Evolutionary conservation across 2,797 vertebrate genomes (phyloP), one percentile per base, ranked within the genome.

Genomic region (Halcyon chelicuti): DNA sequence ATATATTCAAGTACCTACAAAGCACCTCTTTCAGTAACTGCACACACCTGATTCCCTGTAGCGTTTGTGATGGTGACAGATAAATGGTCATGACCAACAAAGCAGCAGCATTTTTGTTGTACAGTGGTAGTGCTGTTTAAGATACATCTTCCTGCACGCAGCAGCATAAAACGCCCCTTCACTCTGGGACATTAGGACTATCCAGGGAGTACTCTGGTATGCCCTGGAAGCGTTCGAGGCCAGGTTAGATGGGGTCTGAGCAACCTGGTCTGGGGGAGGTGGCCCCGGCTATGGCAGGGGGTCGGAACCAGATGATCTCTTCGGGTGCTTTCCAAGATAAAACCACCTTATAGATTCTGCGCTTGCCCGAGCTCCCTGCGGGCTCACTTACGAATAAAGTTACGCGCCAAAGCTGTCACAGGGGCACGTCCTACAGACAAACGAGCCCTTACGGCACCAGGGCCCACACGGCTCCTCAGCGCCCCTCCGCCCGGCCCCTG

Each of bases 1-100:
- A 5, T 5, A 1, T 2, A 8, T 20, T 31, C 12, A 14, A 65
- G 35, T 7, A 33, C 0, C 18, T 7, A 28, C 60, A 40, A 14
- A 84, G 37, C 17, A 39, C 9, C n/a, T 22, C 61, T 49, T 21
- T 3, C 61, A n/a, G 2, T 2, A 33, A 23, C 51, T 1, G 70
- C 70, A 14, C 9, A 9, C 10, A 20, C 55, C 18, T 4, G 28
- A 18, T 13, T 12, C 35, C 9, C 40, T 4, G 28, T 2, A 20
- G 10, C 31, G 29, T 4, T 4, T 0, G 19, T 0, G 10, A 5
- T 0, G 1, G 4, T 0, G 20, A n/a, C 35, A 65, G 49, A 16
- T 0, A 3, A 20, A 1, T 0, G 10, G 22, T 7, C 8, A 4
- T 0, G 26, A 3, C 57, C 0, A 20, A 29, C 46, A n/a, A 12